Conservation (phyloP, 2,797 vertebrate genomes). For the Loris lydekkerianus region DNA sequence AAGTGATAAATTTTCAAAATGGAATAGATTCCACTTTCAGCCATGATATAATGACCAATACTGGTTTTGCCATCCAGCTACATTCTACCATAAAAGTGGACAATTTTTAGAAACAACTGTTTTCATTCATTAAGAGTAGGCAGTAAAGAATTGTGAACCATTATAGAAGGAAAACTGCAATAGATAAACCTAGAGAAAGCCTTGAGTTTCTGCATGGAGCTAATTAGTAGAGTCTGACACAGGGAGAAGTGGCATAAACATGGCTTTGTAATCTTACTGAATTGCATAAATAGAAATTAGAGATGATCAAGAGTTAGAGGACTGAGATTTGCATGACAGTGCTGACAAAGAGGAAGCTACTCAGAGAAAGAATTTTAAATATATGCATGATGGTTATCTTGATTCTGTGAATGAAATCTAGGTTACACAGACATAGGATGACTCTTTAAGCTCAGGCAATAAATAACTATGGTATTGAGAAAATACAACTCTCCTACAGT, state of each 20-base stretch:
- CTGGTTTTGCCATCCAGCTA: not conserved
- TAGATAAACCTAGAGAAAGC: not conserved
- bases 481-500: not conserved
- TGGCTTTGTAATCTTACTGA: not conserved
- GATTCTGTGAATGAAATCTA: not conserved
- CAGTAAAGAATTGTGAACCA: not conserved
- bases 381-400: not conserved
- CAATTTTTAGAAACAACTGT: not conserved
- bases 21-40: not conserved
- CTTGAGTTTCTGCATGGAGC: not conserved
- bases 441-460: not conserved
- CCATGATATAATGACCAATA: not conserved
- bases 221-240: not conserved
- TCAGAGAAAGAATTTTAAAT: not conserved
- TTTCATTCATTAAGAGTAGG: not conserved
- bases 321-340: not conserved
- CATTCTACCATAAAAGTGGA: not conserved
- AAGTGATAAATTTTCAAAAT: constrained; percentile 7
- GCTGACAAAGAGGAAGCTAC: not conserved
- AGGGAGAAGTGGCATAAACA: not conserved
- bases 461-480: not conserved
- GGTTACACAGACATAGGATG: not conserved
- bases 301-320: not conserved
- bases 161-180: not conserved
- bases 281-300: not conserved